Base-by-base conservation (phyloP, 2,888 invertebrate genomes). In the Charanyca ferruginea region DNA sequence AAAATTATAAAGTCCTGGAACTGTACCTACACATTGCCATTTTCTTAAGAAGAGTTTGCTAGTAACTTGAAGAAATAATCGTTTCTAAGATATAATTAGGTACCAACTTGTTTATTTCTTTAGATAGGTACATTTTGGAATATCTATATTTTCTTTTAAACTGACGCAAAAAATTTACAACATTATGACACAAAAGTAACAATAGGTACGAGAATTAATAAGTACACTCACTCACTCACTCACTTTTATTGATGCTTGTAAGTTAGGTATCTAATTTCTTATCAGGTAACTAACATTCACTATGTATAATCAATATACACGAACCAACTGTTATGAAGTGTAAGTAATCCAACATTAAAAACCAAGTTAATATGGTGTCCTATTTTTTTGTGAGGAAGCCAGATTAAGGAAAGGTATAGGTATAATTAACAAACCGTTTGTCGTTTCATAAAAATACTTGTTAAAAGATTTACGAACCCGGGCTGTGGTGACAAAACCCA, bases 301-400 rank as follows among this genome's bases (percentile, higher is more conserved):
- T 51, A n/a, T n/a, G n/a, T n/a, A n/a, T 51, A 60, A 22, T 35
- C n/a, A 16, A 48, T 48, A 41, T 20, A n/a, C 25, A 58, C 32
- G 16, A 1, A 49, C 9, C 13, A 11, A n/a, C 20, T n/a, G 25
- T 23, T 55, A 35, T 2, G 18, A 16, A 44, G 57, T 11, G 23
- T 44, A 20, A 35, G 23, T 44, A 20, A 35, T 16, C 7, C 28
- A 64, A 23, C 18, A 41, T 44, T 23, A 32, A 32, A 23, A n/a
- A 58, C 5, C 18, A 48, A 25, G 18, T 35, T 47, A 47, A 35
- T 60, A 44, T 44, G 18, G 32, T 3, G 6, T 25, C 32, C 32
- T 2, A 9, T 32, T 32, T 32, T 9, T 32, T 1, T 8, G 32
- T 32, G 32, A 32, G n/a, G n/a, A n/a, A n/a, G n/a, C n/a, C n/a